Conservation (phyloP, 2,888 invertebrate genomes). For the Ctenicera cuprea region DNA sequence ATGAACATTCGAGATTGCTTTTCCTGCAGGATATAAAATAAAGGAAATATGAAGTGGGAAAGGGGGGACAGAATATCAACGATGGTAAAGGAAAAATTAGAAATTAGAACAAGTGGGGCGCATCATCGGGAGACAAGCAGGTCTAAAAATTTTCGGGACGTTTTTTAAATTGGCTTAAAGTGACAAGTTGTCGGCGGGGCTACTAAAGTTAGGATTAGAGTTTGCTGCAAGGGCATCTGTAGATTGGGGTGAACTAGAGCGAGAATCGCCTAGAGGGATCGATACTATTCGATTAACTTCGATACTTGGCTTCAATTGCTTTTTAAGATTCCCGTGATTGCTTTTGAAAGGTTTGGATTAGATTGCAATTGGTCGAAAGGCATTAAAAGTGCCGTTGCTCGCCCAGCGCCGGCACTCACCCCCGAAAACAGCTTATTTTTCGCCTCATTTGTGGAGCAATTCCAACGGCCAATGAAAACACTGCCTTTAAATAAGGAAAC, state of each 20-base stretch:
- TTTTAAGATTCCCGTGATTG: conserved; percentile 72
- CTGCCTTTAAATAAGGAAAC: conserved; percentile 65
- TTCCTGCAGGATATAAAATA: neutral
- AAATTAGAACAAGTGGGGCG: conserved; percentile 17
- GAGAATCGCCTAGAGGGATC: conserved; percentile 58
- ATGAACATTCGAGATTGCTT: conserved; percentile 9
- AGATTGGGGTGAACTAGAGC: conserved; percentile 59
- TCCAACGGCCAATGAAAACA: conserved; percentile 67
- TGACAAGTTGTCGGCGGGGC: conserved; percentile 46
- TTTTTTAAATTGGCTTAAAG: conserved; percentile 48
- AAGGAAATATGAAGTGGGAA: neutral
- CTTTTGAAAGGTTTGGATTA: conserved; percentile 72
- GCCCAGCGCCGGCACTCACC: conserved; percentile 58
- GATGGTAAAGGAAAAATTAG: conserved; percentile 2
- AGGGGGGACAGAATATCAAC: neutral
- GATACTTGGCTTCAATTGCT: conserved; percentile 72
- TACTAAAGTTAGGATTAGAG: conserved; percentile 50
- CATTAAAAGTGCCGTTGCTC: conserved; percentile 70
- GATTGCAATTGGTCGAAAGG: conserved; percentile 72
- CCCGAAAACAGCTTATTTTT: conserved; percentile 71
- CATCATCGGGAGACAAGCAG: conserved; percentile 8
- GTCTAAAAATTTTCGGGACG: conserved; percentile 28
- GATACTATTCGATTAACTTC: conserved; percentile 71
- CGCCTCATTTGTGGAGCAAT: conserved; percentile 72
- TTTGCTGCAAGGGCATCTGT: conserved; percentile 46